Base-by-base conservation (phyloP, 2,888 invertebrate genomes). In the Tuta absoluta region DNA sequence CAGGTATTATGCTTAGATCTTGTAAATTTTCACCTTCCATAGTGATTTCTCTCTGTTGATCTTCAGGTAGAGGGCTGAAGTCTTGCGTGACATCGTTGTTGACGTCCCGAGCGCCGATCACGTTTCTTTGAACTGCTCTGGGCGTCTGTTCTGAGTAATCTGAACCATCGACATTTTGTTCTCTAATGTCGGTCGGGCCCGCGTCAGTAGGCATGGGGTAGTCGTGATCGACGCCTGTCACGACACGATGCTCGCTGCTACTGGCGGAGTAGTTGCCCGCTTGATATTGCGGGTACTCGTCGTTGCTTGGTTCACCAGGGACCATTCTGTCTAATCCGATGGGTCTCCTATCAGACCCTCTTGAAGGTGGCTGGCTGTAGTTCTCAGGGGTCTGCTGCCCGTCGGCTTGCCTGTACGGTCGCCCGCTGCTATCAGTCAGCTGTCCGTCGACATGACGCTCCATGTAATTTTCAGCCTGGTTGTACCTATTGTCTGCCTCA, bases 11-110 rank as follows among this genome's bases (percentile, higher is more conserved):
- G 71, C 90, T 89, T 67, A 91, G 72, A 69, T 92, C 92, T 69
- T 90, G 89, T 65, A 92, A 75, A 75, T 94, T 94, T 74, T 94
- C 94, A 0, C 94, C 94, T 71, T 94, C 94, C 82, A 94, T 87
- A 51, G 88, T 91, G 12, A 93, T 79, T 74, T 94, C 94, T 41
- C 94, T 83, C 68, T 92, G 93, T 62, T 86, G 82, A 12, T 83
- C 86, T 19, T 83, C 86, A 0, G 80, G 76, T 11, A 82, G 73
- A 5, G 82, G 72, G 60, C 72, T 73, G 62, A 75, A 86, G 28
- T 85, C 86, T 0, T 80, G 76, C 0, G 86, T 74, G 0, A 77
- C 72, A 10, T 81, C 80, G 58, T 74, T 78, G 63, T 70, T 70
- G 8, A 71, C 67, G 58, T 85, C 87, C 8, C 80, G 73, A 0